phyloP scores from a whole-genome alignment of 2,797 vertebrate species.

The Prionace glauca region DNA sequence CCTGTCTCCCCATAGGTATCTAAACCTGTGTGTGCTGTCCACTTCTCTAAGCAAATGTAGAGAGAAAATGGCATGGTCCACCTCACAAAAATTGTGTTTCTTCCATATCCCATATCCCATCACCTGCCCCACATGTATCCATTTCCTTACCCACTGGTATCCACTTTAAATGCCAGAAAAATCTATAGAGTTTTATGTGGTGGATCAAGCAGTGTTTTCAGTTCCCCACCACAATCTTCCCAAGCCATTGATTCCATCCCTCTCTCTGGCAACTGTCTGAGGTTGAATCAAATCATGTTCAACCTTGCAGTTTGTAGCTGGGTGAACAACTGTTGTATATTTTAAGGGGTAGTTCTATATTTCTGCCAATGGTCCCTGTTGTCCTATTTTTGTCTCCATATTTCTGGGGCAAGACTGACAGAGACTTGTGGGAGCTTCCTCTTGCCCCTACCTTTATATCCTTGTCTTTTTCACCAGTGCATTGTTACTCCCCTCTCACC shows the following conservation, averaged over 20 bases:
- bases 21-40: not conserved
- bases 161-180: not conserved
- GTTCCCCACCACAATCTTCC: not conserved
- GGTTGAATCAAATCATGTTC: not conserved
- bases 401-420: too few relatives aligned
- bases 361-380: too few relatives aligned
- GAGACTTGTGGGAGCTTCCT: too few relatives aligned
- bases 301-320: not conserved
- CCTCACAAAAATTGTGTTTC: not conserved
- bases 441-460: too few relatives aligned
- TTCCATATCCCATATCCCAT: not conserved
- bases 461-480: too few relatives aligned
- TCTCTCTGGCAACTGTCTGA: not conserved
- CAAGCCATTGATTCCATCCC: not conserved
- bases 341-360: too few relatives aligned
- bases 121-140: too few relatives aligned
- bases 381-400: too few relatives aligned
- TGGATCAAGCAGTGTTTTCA: not conserved
- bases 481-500: too few relatives aligned
- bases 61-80: too few relatives aligned
- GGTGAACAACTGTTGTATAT: too few relatives aligned
- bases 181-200: not conserved
- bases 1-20: too few relatives aligned
- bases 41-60: not conserved
- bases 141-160: not conserved